A percentile compares a stretch with the other conserved stretches of the same genome.
Conservation (phyloP, 2,113 vertebrate genomes). For the Hippocampus mohnikei region DNA sequence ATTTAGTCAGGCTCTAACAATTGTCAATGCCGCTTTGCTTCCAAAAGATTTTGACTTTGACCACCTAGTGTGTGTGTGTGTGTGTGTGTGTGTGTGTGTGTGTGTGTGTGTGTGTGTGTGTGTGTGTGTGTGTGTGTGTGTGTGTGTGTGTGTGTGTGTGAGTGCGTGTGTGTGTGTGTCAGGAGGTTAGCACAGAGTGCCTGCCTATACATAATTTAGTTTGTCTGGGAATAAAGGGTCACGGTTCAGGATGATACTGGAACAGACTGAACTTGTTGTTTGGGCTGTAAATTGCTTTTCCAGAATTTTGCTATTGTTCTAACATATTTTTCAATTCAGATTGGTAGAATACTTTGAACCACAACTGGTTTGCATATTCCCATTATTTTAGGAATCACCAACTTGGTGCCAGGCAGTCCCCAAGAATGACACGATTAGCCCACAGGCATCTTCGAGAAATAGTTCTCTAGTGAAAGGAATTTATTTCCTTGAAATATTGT, state of each 20-base stretch:
- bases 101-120: too few relatives aligned
- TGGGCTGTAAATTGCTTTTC: constrained; percentile 5
- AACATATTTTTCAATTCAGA: neutral
- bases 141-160: too few relatives aligned
- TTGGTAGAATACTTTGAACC: neutral
- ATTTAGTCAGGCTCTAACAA: neutral
- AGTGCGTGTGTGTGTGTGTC: constrained; percentile 23
- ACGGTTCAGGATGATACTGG: constrained; percentile 38
- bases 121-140: too few relatives aligned
- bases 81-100: too few relatives aligned
- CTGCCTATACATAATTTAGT: constrained; percentile 65
- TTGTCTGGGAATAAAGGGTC: constrained; percentile 54
- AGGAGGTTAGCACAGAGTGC: constrained; percentile 49
- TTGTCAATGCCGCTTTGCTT: neutral
- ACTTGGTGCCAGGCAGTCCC: too few relatives aligned
- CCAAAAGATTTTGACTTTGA: neutral
- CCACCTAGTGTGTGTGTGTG: neutral
- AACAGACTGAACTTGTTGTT: constrained; percentile 20
- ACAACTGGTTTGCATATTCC: neutral
- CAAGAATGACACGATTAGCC: too few relatives aligned
- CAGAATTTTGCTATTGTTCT: constrained; percentile 4
- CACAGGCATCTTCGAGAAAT: too few relatives aligned
- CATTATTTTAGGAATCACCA: neutral
- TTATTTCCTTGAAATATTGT: too few relatives aligned
- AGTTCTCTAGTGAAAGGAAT: too few relatives aligned